A percentile compares a stretch with the other conserved stretches of the same genome.
phyloP scores from a whole-genome alignment of 2,888 invertebrate genomes.

The Habroteleia sp. region DNA sequence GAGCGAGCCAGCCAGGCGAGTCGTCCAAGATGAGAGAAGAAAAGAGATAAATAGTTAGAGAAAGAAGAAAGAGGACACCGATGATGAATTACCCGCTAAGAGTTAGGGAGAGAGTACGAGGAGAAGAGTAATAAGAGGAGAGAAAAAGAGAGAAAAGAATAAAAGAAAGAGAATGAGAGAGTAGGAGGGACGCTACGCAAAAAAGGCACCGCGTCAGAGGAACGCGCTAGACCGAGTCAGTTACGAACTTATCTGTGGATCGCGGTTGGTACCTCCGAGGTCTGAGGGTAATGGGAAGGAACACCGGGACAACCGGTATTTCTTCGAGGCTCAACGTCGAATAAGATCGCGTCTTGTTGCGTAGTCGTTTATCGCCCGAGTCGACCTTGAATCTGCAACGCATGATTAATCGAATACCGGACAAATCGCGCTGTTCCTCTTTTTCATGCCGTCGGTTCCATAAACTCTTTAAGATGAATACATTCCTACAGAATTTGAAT shows the following conservation, averaged over 20 bases:
- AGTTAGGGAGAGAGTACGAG: slow-evolving; percentile 65
- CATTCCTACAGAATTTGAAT: slow-evolving; percentile 42
- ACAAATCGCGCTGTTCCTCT: slow-evolving; percentile 63
- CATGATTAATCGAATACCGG: slow-evolving; percentile 62
- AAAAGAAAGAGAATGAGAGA: too few species aligned
- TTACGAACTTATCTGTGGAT: slow-evolving; percentile 77
- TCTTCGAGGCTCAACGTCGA: slow-evolving; percentile 68
- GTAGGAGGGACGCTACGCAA: slow-evolving; percentile 69
- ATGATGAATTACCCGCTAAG: slow-evolving; percentile 69
- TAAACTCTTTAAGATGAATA: slow-evolving; percentile 41
- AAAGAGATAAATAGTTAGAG: slow-evolving; percentile 49
- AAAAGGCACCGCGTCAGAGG: slow-evolving; percentile 70
- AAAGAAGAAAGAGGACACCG: slow-evolving; percentile 63
- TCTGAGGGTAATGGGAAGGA: slow-evolving; percentile 64
- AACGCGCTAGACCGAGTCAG: slow-evolving; percentile 79
- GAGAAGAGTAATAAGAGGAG: slow-evolving; percentile 69
- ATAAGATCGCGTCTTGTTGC: slow-evolving; percentile 64
- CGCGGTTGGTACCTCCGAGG: slow-evolving; percentile 65
- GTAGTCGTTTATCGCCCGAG: slow-evolving; percentile 62
- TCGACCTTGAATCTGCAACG: slow-evolving; percentile 62
- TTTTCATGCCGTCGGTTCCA: slow-evolving; percentile 54
- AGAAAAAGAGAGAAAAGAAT: slow-evolving; percentile 55
- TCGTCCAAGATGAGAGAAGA: slow-evolving; percentile 40
- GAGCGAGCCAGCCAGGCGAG: slow-evolving; percentile 51
- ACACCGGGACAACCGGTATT: slow-evolving; percentile 68